Base-by-base conservation (phyloP, 1,140 invertebrate genomes). In the Trichogramma pretiosum region DNA sequence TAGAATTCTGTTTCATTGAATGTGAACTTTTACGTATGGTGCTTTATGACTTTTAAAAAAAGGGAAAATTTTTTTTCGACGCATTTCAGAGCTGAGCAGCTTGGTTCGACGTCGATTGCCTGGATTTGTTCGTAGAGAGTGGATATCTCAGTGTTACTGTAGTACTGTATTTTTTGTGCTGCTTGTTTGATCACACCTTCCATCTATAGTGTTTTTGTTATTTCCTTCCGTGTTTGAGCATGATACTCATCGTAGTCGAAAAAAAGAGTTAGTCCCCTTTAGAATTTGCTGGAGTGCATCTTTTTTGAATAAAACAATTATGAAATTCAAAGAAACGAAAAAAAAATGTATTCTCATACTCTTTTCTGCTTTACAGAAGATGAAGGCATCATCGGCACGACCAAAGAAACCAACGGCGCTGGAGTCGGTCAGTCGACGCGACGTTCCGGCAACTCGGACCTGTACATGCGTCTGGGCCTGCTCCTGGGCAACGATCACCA, bases 401-500 rank as follows among this genome's bases (percentile, higher is more conserved):
- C n/a, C n/a, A n/a, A n/a, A n/a, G n/a, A n/a, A 66, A 7, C 65
- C 70, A 16, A 72, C 74, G 52, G 73, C 74, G 40, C 77, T 77
- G 33, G 77, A 78, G n/a, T n/a, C n/a, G n/a, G n/a, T n/a, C n/a
- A n/a, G n/a, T n/a, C n/a, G n/a, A n/a, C n/a, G n/a, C n/a, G n/a
- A n/a, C n/a, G n/a, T 49, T 74, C 67, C 2, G 75, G 77, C 14
- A 82, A 83, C 58, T 73, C 75, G 19, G 89, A 92, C 64, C 75
- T 94, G 22, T 89, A 92, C 67, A 87, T 88, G 74, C 75, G 90
- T 1, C 70, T 94, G 21, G 89, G 89, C 3, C 68, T 93, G 7
- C 70, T 93, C 13, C 69, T 93, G 16, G 88, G 89, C 2, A 28
- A 8, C 41, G 53, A 34, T 34, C 38, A 46, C 46, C 26, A 48